A percentile compares a stretch with the other conserved stretches of the same genome.
Evolutionary conservation across 2,888 invertebrate genomes (phyloP).

Genomic region (Synanthedon andrenaeformis): DNA sequence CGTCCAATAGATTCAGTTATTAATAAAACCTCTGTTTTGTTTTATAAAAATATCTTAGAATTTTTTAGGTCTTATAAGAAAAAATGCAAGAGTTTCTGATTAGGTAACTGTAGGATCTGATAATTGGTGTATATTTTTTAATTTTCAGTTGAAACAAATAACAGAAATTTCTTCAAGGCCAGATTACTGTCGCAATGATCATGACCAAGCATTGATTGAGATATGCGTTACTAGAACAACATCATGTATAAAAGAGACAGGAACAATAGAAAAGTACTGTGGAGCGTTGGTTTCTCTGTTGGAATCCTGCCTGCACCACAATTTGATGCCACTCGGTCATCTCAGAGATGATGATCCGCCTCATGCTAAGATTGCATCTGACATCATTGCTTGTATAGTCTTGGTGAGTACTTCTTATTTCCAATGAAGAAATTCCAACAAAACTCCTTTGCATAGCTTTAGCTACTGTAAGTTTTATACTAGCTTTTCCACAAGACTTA

Average conservation of each 20-base stretch:
- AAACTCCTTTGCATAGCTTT: background rate
- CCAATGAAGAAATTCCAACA: background rate
- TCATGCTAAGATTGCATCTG: slow-evolving; percentile 96
- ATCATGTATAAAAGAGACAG: slow-evolving; percentile 90
- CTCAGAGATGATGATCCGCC: slow-evolving; percentile 89
- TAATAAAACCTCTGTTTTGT: too few relatives aligned
- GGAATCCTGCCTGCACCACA: slow-evolving; percentile 90
- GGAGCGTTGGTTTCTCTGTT: slow-evolving; percentile 85
- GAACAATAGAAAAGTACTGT: slow-evolving; percentile 87
- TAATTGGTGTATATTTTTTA: too few relatives aligned
- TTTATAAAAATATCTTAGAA: too few relatives aligned
- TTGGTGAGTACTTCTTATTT: slow-evolving; percentile 72
- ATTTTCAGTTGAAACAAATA: slow-evolving; percentile 76
- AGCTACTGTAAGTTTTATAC: background rate
- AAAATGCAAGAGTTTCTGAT: too few relatives aligned
- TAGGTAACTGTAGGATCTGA: too few relatives aligned
- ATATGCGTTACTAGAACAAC: slow-evolving; percentile 93
- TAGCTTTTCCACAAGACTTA: too few relatives aligned
- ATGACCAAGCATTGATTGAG: slow-evolving; percentile 95
- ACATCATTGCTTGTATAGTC: slow-evolving; percentile 94
- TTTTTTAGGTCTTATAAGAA: too few relatives aligned
- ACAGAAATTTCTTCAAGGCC: slow-evolving; percentile 85
- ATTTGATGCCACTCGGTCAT: slow-evolving; percentile 78
- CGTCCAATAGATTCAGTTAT: too few relatives aligned
- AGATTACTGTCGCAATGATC: slow-evolving; percentile 87